Evolutionary conservation across 2,888 invertebrate genomes (phyloP), one percentile per base, ranked within the genome.

Genomic region (Pollenia amentaria): DNA sequence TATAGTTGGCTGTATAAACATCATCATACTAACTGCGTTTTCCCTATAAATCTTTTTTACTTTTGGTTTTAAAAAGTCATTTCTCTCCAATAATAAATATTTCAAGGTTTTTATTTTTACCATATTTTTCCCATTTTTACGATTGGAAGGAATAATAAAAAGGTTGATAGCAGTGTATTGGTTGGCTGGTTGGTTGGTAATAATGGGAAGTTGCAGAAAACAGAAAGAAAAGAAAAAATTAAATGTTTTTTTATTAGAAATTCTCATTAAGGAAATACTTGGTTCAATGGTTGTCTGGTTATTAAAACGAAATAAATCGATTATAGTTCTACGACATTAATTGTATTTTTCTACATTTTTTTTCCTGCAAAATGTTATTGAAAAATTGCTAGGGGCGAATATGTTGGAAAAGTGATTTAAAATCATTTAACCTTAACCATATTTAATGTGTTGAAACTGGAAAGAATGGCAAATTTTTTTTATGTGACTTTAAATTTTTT

Each of bases 261-360:
- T 64, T 62, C 51, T 67, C 55, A 82, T 82, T 82, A 82, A 62
- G 60, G 38, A 76, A 82, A 82, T 53, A 69, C 67, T 77, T 64
- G 76, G n/a, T 65, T 65, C 53, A 65, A 44, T 64, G 79, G 18
- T 46, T 76, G 76, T n/a, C 69, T 82, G 67, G 18, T 60, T 82
- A 72, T 79, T 72, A 77, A 55, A 67, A 38, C 18, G 46, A 57
- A 55, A 79, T 64, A 64, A 72, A 72, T 72, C 53, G 62, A 79
- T 70, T 79, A 16, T 42, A 62, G 51, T 79, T 14, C 60, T 60
- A 12, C 60, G 60, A 53, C 64, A 60, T 60, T 60, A 18, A 73
- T 60, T 38, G 46, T 29, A 18, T 51, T 38, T 69, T 16, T 16
- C 9, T 46, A 3, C 11, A 21, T 44, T 12, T 18, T 21, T 2